phyloP scores from a whole-genome alignment of 2,113 vertebrate species.

The Crypturellus undulatus region DNA sequence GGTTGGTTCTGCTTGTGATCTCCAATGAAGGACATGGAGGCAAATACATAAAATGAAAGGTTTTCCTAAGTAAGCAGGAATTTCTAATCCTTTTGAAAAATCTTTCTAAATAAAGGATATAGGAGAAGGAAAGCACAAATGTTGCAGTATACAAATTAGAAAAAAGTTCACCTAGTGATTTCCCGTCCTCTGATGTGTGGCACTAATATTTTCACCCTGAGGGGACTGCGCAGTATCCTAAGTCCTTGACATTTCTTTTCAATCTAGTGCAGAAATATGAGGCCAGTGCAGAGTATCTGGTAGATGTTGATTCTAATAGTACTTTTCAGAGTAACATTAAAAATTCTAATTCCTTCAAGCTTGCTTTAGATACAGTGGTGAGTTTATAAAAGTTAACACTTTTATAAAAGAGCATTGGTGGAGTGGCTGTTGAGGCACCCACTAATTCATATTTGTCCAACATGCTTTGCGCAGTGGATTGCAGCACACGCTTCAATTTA shows the following conservation, averaged over 20 bases:
- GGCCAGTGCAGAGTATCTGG: neutral
- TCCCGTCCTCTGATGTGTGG: neutral
- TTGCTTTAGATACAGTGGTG: neutral
- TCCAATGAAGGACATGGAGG: neutral
- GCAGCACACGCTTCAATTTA: neutral
- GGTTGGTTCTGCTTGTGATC: neutral
- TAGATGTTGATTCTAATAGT: neutral
- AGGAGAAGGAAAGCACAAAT: neutral
- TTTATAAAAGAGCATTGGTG: neutral
- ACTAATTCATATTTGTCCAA: neutral
- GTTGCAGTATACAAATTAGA: neutral
- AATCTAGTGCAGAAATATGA: neutral
- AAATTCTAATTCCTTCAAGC: neutral
- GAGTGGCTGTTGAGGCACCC: neutral
- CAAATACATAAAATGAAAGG: conserved; percentile 17
- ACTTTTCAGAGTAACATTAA: neutral
- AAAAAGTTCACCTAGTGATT: neutral
- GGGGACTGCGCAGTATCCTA: neutral
- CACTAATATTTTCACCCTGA: neutral
- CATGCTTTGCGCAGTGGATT: neutral
- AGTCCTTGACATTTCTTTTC: neutral
- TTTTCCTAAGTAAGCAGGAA: neutral
- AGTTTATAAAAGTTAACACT: neutral
- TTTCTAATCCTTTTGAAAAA: conserved; percentile 44
- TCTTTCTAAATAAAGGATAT: conserved; percentile 14